Evolutionary conservation across 2,888 invertebrate genomes (phyloP).

Genomic region (Tromatobia lineatoria): DNA sequence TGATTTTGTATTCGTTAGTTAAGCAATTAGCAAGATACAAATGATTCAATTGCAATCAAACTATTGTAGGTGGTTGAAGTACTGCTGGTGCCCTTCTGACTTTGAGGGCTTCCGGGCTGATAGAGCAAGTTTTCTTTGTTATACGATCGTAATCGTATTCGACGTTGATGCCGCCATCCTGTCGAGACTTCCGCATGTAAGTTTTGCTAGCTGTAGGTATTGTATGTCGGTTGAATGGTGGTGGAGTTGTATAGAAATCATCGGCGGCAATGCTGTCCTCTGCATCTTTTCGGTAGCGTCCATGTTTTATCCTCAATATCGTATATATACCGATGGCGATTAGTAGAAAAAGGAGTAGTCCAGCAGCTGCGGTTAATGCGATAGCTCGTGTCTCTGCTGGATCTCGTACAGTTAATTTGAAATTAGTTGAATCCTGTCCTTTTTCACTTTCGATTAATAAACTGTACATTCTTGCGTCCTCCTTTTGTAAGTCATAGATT

Average conservation of each 20-base stretch:
- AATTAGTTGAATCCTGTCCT: slow-evolving; percentile 89
- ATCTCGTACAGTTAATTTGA: slow-evolving; percentile 81
- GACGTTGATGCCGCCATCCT: slow-evolving; percentile 80
- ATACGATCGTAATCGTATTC: slow-evolving; percentile 84
- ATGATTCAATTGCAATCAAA: slow-evolving; percentile 84
- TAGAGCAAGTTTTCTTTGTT: slow-evolving; percentile 81
- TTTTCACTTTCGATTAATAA: slow-evolving; percentile 95
- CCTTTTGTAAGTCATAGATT: slow-evolving; percentile 91
- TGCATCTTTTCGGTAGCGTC: slow-evolving; percentile 77
- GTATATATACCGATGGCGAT: slow-evolving; percentile 79
- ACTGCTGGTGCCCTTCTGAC: slow-evolving; percentile 96
- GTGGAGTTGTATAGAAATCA: slow-evolving; percentile 77
- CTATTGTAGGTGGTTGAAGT: slow-evolving; percentile 95
- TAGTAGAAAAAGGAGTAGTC: slow-evolving; percentile 78
- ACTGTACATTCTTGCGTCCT: slow-evolving; percentile 94
- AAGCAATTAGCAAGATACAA: too few species aligned
- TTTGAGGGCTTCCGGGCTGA: slow-evolving; percentile 93
- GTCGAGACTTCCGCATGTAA: slow-evolving; percentile 66
- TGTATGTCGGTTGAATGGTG: slow-evolving; percentile 67
- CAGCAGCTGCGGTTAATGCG: slow-evolving; percentile 80
- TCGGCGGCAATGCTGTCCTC: slow-evolving; percentile 84
- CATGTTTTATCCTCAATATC: slow-evolving; percentile 77
- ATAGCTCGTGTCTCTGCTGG: slow-evolving; percentile 82
- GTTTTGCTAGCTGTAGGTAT: slow-evolving; percentile 52
- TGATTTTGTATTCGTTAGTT: too few species aligned